Evolutionary conservation across 2,888 invertebrate genomes (phyloP).

Genomic region (Harpalus rufipes): DNA sequence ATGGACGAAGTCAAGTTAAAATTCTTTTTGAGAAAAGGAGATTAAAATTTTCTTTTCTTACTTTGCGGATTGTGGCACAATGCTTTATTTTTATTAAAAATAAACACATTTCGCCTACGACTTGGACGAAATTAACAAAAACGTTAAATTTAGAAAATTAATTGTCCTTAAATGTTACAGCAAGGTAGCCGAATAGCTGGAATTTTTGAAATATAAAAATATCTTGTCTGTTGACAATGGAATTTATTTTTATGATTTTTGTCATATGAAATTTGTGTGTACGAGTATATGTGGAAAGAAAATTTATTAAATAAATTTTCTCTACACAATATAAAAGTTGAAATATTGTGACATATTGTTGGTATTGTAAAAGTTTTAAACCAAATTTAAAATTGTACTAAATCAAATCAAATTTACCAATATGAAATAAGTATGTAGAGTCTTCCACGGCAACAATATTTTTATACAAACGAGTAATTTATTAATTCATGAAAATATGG

Average conservation of each 20-base stretch:
- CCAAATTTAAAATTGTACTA: no score
- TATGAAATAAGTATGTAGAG: no score
- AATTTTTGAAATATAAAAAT: neutral
- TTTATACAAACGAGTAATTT: no score
- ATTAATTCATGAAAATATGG: no score
- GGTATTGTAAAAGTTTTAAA: no score
- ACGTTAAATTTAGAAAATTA: neutral
- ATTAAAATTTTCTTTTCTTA: constrained; percentile 14
- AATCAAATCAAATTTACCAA: no score
- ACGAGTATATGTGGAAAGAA: no score
- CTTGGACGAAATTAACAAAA: neutral
- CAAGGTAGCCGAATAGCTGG: neutral
- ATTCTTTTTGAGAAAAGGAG: constrained; percentile 8
- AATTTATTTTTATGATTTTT: neutral
- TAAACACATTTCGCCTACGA: neutral
- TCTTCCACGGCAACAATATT: no score
- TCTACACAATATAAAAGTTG: no score
- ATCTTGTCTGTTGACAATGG: neutral
- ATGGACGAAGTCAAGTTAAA: neutral
- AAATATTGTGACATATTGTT: no score
- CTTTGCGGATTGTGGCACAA: neutral
- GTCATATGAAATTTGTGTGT: no score
- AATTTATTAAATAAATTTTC: no score
- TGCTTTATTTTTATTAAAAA: constrained; percentile 8
- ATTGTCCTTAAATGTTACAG: neutral